phyloP scores from a whole-genome alignment of 2,888 invertebrate species.

The Netelia inedita region DNA sequence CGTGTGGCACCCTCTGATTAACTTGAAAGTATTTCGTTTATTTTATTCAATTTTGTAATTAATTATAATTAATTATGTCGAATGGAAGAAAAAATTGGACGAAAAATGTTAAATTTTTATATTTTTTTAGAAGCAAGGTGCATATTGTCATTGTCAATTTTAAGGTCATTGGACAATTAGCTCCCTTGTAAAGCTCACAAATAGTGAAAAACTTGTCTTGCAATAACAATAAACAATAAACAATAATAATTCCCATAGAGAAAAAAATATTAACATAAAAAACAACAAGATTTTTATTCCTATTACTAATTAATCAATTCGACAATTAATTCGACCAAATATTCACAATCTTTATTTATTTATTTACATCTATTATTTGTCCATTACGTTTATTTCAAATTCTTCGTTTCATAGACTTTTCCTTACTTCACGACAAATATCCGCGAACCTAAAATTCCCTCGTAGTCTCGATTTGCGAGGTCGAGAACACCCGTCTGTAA shows the following conservation, averaged over 20 bases:
- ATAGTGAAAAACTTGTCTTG: too few relatives aligned
- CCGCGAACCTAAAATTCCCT: conserved; percentile 17
- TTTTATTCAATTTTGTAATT: background rate
- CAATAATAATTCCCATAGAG: too few relatives aligned
- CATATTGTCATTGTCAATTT: too few relatives aligned
- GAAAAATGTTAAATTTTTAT: too few relatives aligned
- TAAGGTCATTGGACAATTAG: too few relatives aligned
- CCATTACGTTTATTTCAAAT: background rate
- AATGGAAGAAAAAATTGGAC: too few relatives aligned
- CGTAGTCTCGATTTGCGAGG: conserved; percentile 50
- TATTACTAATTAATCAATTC: background rate
- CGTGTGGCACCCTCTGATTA: background rate
- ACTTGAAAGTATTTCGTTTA: background rate
- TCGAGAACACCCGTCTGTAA: conserved; percentile 20
- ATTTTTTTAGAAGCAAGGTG: too few relatives aligned
- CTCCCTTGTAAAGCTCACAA: too few relatives aligned
- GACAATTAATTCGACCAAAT: background rate
- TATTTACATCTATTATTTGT: background rate
- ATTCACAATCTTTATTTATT: background rate
- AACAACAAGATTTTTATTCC: background rate
- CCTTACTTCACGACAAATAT: background rate
- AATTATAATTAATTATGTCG: too few relatives aligned
- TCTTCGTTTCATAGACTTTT: too few relatives aligned
- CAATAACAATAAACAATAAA: too few relatives aligned
- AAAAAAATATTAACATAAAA: too few relatives aligned